phyloP scores from a whole-genome alignment of 53 echinoderm and acorn worm genomes.

The Hippasteria phrygiana region DNA sequence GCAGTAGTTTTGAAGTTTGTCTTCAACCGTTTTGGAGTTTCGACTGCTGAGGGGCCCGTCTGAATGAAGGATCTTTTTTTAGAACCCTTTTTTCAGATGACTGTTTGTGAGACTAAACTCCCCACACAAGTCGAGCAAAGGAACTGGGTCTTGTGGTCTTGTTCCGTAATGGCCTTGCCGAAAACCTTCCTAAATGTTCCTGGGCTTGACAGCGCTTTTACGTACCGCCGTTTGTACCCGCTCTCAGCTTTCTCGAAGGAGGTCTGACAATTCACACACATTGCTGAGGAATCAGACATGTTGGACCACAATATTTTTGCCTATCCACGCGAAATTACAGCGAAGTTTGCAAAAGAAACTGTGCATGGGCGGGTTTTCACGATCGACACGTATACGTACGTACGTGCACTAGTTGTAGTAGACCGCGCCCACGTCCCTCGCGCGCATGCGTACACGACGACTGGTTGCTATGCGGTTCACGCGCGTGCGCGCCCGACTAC shows the following conservation, averaged over 20 bases:
- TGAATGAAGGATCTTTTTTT: background rate
- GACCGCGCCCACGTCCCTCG: too few relatives aligned
- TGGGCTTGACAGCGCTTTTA: slow-evolving; percentile 13
- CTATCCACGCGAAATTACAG: too few relatives aligned
- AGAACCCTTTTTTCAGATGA: slow-evolving; percentile 1
- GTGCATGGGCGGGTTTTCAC: too few relatives aligned
- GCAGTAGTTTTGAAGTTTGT: background rate
- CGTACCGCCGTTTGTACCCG: background rate
- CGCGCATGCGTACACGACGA: too few relatives aligned
- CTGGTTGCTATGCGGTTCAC: too few relatives aligned
- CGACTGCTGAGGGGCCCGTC: background rate
- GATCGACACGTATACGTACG: too few relatives aligned
- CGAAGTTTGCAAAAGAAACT: too few relatives aligned
- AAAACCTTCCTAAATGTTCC: slow-evolving; percentile 6
- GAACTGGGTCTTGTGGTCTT: background rate
- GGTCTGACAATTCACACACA: slow-evolving; percentile 8
- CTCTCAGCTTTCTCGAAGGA: background rate
- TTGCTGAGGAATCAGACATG: background rate
- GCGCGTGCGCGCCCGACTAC: too few relatives aligned
- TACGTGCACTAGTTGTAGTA: too few relatives aligned
- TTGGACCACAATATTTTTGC: too few relatives aligned
- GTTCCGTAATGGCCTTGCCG: background rate
- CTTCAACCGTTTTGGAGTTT: background rate
- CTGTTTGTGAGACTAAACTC: background rate
- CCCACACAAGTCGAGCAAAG: background rate